Conservation (phyloP, 2,113 vertebrate genomes). For the Actenoides lindsayi region DNA sequence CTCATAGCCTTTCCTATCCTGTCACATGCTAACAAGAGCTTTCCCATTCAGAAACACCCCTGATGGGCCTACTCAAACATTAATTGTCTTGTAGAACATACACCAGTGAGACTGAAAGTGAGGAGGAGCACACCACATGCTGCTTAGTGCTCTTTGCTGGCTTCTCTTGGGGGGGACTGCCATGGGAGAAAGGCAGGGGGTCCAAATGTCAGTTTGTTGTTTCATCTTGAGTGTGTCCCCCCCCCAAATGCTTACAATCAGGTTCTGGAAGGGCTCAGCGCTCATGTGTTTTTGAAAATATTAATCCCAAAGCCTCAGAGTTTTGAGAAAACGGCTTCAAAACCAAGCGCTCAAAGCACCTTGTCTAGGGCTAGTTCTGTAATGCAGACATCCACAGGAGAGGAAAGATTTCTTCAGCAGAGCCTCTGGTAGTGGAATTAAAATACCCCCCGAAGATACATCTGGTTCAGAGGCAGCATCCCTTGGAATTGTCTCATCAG, state of each 20-base stretch:
- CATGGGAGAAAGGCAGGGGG: neutral
- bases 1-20: neutral
- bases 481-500: neutral
- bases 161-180: neutral
- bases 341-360: neutral
- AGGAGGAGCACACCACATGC: neutral
- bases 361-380: neutral
- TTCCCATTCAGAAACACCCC: neutral
- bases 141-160: neutral
- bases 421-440: neutral
- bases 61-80: neutral
- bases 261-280: neutral
- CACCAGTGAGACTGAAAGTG: neutral
- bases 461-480: slow-evolving; percentile 19
- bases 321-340: neutral
- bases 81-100: neutral
- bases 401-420: neutral
- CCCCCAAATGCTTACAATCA: neutral
- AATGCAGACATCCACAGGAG: neutral
- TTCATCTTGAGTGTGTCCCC: neutral
- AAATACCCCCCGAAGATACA: neutral
- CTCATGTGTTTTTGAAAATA: neutral
- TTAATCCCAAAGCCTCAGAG: neutral
- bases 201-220: neutral
- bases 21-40: neutral